Base-by-base conservation (phyloP, 2,888 invertebrate species). In the Agrochola lychnidis region DNA sequence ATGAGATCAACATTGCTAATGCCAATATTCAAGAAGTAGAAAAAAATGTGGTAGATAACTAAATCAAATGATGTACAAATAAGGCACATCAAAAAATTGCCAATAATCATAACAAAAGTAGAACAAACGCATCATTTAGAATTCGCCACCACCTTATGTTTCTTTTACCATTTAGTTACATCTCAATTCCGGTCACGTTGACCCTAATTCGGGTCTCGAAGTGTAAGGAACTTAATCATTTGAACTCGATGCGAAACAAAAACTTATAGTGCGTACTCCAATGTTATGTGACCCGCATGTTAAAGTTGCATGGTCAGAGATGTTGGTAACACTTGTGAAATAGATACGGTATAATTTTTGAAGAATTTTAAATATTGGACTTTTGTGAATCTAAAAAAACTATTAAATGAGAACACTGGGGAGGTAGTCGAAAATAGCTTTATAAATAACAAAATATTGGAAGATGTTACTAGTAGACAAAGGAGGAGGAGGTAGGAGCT, bases 261-360 rank as follows among this genome's bases (percentile, higher is more conserved):
- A 82, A 76, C 56, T 64, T 71, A 53, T n/a, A 25, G 56, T 73
- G 36, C 70, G 22, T 36, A 30, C 59, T 63, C 9, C 25, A 56
- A 62, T 45, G 66, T 25, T 53, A 78, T 77, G 83, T 85, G 82
- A 77, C 53, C 30, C 19, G 83, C 67, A 82, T 83, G 48, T n/a
- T 63, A 45, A 73, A 67, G 78, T 68, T 30, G 64, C 6, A 53
- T 22, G 12, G 1, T 10, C 62, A n/a, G 4, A 1, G 56, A 70
- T 64, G 59, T 77, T 2, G 4, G 16, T 69, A 40, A 7, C 16
- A 16, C 2, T 30, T 51, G 36, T 9, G 56, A 2, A 16, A 3
- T 77, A 19, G 86, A 83, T 70, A 61, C 22, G 82, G 62, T 36
- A 51, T 19, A 51, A 48, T 19, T 51, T 48, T 51, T 48, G 1